Evolutionary conservation across 2,113 vertebrate genomes (phyloP), one percentile per base, ranked within the genome.

Genomic region (Hippocampus mohnikei): DNA sequence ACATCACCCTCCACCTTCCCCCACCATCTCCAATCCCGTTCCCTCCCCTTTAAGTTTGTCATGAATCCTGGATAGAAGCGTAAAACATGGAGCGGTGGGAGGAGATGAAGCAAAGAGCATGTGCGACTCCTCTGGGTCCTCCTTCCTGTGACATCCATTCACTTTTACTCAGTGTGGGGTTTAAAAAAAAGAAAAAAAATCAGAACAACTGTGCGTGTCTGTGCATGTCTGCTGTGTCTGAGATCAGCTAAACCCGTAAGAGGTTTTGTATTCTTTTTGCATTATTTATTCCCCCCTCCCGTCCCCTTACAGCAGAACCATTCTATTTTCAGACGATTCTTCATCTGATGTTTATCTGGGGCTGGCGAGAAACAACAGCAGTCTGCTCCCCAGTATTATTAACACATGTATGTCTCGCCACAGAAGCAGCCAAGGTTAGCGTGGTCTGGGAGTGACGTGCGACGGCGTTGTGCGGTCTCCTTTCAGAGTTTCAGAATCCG

Each of bases 71-170:
- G 81, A 55, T 80, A 80, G 77, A 83, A 83, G 78, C 4, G 65
- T 75, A 76, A 81, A 75, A 79, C 81, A 81, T 71, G 79, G 75
- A 88, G 81, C 78, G 81, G 83, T 75, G 73, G 84, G 83, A 85
- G 85, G 86, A 88, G 88, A 89, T 81, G 87, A 81, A 87, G 82
- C 78, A 75, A 86, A 75, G 83, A 83, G 79, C 83, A 84, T 85
- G 84, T 81, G 81, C 82, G 83, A 87, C 81, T 86, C 86, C 84
- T 42, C 75, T 86, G 88, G 85, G 77, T 79, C 86, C 89, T 85
- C 83, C 85, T 88, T 87, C 84, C 88, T 88, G 89, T 82, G 76
- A 71, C 82, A 90, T 87, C 84, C 84, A 89, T 87, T 91, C 88
- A 89, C 85, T 85, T 83, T 79, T 88, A 84, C 79, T 86, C 83